A percentile compares a stretch with the other conserved stretches of the same genome.
Evolutionary conservation across 2,113 vertebrate species (phyloP).

Genomic region (Callaeas wilsoni): DNA sequence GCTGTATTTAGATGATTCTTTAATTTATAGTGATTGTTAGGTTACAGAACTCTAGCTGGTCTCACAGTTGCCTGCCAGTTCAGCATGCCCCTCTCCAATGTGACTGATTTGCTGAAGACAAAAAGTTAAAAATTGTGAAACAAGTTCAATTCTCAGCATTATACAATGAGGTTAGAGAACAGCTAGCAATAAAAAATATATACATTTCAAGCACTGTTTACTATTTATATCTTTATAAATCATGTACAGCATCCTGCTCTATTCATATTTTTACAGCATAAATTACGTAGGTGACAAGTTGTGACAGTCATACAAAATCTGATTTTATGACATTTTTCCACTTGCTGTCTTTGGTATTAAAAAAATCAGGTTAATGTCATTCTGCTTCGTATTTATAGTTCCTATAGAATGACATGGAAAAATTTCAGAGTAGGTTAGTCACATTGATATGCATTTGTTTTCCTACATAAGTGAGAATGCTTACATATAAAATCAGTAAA

Average conservation of each 20-base stretch:
- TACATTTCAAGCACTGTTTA: slow-evolving; percentile 42
- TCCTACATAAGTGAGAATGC: background rate
- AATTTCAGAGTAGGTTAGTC: background rate
- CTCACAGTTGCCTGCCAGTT: background rate
- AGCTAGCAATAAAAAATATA: slow-evolving; percentile 13
- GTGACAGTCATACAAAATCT: slow-evolving; percentile 53
- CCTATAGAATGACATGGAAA: background rate
- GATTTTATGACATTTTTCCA: slow-evolving; percentile 38
- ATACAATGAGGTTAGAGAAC: background rate
- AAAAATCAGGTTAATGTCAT: slow-evolving; percentile 17
- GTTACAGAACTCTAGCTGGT: background rate
- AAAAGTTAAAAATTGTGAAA: background rate
- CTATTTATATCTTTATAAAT: slow-evolving; percentile 62
- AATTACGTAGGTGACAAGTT: slow-evolving; percentile 52
- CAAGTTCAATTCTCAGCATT: background rate
- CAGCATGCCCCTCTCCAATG: background rate
- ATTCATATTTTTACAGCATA: slow-evolving; percentile 58
- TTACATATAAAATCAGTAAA: background rate
- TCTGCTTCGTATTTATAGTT: background rate
- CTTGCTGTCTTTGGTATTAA: slow-evolving; percentile 8
- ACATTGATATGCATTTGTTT: background rate
- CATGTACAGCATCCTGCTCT: slow-evolving; percentile 26
- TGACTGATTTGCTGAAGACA: background rate
- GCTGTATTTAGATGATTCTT: background rate
- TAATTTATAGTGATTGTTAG: background rate